These are phyloP conservation scores for Onychorhynchus coronatus DNA, from an alignment of 2,113 vertebrate genomes.

Conservation along the genomic window DNA sequence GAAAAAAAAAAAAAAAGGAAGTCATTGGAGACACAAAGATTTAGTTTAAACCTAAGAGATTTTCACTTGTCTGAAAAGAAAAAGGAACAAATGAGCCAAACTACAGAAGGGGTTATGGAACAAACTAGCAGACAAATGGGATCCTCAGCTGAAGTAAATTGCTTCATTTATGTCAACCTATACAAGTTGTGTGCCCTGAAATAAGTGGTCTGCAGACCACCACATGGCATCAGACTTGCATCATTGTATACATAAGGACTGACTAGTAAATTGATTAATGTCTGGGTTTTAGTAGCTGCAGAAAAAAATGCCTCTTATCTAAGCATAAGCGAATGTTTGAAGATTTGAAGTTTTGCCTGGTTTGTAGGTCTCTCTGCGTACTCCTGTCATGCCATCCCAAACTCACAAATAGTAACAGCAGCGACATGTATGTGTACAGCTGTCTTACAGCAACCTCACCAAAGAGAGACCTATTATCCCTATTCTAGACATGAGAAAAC, in stretches of 20 bases:
- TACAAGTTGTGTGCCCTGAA: neutral
- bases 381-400: neutral
- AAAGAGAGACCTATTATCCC: neutral
- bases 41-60: neutral
- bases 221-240: too few relatives aligned
- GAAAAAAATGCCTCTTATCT: neutral
- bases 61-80: neutral
- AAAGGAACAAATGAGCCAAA: neutral
- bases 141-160: neutral
- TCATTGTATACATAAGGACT: neutral
- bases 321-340: neutral
- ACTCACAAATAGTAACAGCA: neutral
- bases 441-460: neutral
- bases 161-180: neutral
- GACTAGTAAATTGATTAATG: neutral
- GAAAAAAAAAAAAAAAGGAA: neutral
- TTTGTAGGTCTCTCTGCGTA: neutral
- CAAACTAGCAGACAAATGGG: neutral
- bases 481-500: neutral
- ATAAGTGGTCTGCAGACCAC: fast-evolving
- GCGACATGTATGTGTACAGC: too few relatives aligned
- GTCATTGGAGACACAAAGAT: neutral
- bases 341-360: neutral
- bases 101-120: neutral
- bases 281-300: neutral